Evolutionary conservation across 2,888 invertebrate genomes (phyloP), one percentile per base, ranked within the genome.

Genomic region (Mesorhabditis belari): DNA sequence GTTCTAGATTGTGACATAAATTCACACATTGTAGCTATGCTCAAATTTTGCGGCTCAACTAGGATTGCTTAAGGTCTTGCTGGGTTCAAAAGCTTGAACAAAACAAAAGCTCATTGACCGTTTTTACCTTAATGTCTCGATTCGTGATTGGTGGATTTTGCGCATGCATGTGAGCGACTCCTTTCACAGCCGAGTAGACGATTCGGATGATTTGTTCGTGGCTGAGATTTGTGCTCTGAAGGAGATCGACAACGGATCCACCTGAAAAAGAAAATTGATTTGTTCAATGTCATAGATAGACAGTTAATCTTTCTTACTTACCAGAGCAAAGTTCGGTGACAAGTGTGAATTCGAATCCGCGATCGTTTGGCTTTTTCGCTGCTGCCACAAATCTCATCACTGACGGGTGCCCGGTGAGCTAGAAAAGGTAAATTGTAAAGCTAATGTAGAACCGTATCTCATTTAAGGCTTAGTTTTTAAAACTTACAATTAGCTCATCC

Each of bases 261-360:
- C 74, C 73, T 69, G 49, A 26, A 69, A 49, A 19, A 24, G 23
- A 56, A 3, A 35, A 3, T 17, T n/a, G 0, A 35, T 3, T 17
- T 5, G 25, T 5, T 49, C 5, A 12, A 12, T 55, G 12, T 19
- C 55, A 56, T 12, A 4, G 23, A 24, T 24, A 21, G 49, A 49
- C 25, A 57, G 23, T n/a, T 27, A 9, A 80, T 75, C 55, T 68
- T 69, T 55, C 17, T 44, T 21, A 12, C 29, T 82, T 82, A 85
- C 93, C 93, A 81, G 89, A 87, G 84, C 95, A 96, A 29, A 94
- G 85, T 83, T 96, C 95, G 9, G 92, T 93, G 54, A 96, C 86
- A 66, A 96, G 84, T 75, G 94, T 85, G 84, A 90, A 96, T 83
- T 95, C 95, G 52, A 88, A 87, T 12, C 60, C 50, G 26, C 89